Evolutionary conservation across 2,888 invertebrate species (phyloP), one percentile per base, ranked within the genome.

Genomic region (Stenichneumon culpator): DNA sequence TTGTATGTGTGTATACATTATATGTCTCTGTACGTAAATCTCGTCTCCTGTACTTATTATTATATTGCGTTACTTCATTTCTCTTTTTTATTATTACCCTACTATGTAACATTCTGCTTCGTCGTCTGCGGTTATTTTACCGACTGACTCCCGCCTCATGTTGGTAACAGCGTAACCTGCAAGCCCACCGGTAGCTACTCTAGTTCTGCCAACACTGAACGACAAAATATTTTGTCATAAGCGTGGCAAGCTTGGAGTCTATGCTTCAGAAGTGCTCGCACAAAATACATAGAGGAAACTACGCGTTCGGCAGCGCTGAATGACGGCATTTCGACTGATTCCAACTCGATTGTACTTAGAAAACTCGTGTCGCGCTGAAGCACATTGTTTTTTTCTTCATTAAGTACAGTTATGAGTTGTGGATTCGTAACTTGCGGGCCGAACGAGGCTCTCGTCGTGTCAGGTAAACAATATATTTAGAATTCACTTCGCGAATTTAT

Each of bases 391-490:
- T 32, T 28, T 73, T 73, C 32, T 25, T 4, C 44, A 16, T 16
- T 36, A 32, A 14, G 82, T 44, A 36, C 77, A 88, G 89, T 74
- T 75, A 97, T 97, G 97, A 95, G 96, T 91, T 97, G 97, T 96
- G 98, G 98, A 92, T 98, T 98, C 94, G 98, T 98, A 77, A 98
- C 98, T 86, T 98, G 98, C 93, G 98, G 98, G 68, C 98, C 98
- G 39, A 99, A 99, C 93, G 98, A 98, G 94, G 98, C 98, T 67
- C 95, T 99, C 68, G 98, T 99, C 54, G 98, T 99, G 89, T 98
- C 98, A 95, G 98, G 98, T 98, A 95, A 94, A 79, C 72, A 36
- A 72, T 3, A 65, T 22, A 1, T 9, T 4, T 68, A 14, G 36
- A 39, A 39, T 11, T 16, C 6, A 9, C 39, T n/a, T 19, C 5